Evolutionary conservation across 2,797 vertebrate species (phyloP).

Genomic region (Tinamus major): DNA sequence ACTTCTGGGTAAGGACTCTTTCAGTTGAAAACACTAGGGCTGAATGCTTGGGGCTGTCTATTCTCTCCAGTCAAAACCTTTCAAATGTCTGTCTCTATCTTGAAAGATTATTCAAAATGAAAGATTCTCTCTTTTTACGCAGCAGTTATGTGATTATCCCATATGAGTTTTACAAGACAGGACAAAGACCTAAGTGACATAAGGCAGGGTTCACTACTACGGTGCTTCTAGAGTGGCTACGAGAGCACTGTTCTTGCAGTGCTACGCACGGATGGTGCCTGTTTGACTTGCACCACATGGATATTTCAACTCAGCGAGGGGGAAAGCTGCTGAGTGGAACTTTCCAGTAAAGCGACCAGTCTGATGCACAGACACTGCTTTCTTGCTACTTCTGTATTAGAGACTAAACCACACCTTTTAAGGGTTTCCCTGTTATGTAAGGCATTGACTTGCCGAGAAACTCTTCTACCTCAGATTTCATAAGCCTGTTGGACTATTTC

Average conservation of each 20-base stretch:
- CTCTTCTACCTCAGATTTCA: neutral
- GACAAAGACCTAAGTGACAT: neutral
- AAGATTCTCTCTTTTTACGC: neutral
- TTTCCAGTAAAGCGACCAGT: neutral
- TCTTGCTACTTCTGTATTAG: slow-evolving; percentile 52
- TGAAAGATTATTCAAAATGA: neutral
- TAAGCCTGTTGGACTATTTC: neutral
- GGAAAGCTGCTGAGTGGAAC: neutral
- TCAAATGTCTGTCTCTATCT: neutral
- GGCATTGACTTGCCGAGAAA: neutral
- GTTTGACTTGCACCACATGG: neutral
- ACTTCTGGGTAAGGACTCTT: neutral
- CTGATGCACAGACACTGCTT: neutral
- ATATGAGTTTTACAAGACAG: neutral
- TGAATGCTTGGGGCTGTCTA: neutral
- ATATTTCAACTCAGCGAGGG: neutral
- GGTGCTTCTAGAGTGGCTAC: neutral
- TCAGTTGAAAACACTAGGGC: fast-evolving
- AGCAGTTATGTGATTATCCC: neutral
- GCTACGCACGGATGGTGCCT: neutral
- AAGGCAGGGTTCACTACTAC: neutral
- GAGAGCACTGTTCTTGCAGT: neutral
- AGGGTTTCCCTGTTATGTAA: neutral
- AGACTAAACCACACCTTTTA: neutral
- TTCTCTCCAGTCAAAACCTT: neutral